phyloP scores from a whole-genome alignment of 1,140 invertebrate species.

The Apolygus lucorum region DNA sequence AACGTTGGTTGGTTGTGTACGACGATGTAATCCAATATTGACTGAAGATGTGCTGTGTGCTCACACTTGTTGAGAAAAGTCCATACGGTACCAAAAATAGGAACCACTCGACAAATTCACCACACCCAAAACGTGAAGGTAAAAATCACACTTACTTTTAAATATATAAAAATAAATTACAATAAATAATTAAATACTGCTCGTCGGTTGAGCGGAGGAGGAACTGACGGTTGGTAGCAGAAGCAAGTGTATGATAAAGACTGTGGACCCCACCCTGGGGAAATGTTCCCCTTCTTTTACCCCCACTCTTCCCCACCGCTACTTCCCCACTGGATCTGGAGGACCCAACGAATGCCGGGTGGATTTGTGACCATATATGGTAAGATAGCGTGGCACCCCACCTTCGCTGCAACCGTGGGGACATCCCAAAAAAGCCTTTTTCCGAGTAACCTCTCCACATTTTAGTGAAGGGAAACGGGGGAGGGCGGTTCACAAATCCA shows the following conservation, averaged over 20 bases:
- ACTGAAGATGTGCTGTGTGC: background rate
- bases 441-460: too few species aligned
- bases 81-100: background rate
- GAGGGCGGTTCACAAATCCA: too few species aligned
- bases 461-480: too few species aligned
- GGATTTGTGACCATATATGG: slow-evolving; percentile 49
- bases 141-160: background rate
- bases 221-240: slow-evolving; percentile 23
- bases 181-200: background rate
- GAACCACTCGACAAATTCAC: background rate
- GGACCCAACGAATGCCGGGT: slow-evolving; percentile 38
- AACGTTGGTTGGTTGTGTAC: background rate
- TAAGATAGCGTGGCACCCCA: slow-evolving; percentile 38
- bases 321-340: background rate
- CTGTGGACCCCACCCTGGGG: slow-evolving; percentile 12
- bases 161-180: background rate
- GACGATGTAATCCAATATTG: background rate
- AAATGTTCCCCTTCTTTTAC: background rate
- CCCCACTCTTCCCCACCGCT: slow-evolving; percentile 31
- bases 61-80: too few species aligned
- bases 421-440: too few species aligned
- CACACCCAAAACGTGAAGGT: background rate
- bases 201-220: slow-evolving; percentile 13
- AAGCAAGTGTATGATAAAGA: slow-evolving; percentile 27
- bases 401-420: slow-evolving; percentile 18